Percentiles rank a stretch among this genome's conserved stretches.
These are phyloP conservation scores for Blera fallax DNA, from an alignment of 2,888 invertebrate genomes.

Conservation along the genomic window DNA sequence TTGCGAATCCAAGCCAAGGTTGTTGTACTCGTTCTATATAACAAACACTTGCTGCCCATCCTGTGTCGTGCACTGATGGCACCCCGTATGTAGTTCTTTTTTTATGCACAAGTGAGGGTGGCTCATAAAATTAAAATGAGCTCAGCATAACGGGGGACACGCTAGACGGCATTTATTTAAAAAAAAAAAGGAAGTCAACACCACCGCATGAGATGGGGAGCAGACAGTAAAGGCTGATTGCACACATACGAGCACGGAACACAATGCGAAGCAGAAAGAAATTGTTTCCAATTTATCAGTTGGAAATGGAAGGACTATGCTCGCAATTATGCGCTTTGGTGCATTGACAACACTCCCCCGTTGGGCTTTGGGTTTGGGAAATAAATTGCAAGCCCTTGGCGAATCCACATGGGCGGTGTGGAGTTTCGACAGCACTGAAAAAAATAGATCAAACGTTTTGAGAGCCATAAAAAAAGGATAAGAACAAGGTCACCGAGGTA, in stretches of 20 bases:
- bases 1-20: slow-evolving; percentile 72
- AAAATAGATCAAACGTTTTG: background rate
- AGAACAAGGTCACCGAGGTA: no score
- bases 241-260: background rate
- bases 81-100: background rate
- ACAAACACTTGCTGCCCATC: slow-evolving; percentile 44
- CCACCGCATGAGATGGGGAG: background rate
- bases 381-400: slow-evolving; percentile 28
- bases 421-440: background rate
- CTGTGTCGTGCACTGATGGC: slow-evolving; percentile 8
- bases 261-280: slow-evolving; percentile 11
- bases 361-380: background rate
- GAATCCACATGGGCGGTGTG: background rate
- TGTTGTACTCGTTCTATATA: slow-evolving; percentile 73
- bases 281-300: slow-evolving; percentile 41
- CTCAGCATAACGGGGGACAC: slow-evolving; percentile 46
- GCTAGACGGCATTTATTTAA: slow-evolving; percentile 38
- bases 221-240: background rate
- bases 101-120: slow-evolving; percentile 53
- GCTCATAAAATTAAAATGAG: slow-evolving; percentile 51
- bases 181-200: background rate
- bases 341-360: slow-evolving; percentile 19
- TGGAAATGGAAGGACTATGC: slow-evolving; percentile 1
- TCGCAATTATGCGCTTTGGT: slow-evolving; percentile 50
- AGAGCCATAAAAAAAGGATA: no score